phyloP scores from a whole-genome alignment of 2,113 vertebrate species.

The Galbula dea region DNA sequence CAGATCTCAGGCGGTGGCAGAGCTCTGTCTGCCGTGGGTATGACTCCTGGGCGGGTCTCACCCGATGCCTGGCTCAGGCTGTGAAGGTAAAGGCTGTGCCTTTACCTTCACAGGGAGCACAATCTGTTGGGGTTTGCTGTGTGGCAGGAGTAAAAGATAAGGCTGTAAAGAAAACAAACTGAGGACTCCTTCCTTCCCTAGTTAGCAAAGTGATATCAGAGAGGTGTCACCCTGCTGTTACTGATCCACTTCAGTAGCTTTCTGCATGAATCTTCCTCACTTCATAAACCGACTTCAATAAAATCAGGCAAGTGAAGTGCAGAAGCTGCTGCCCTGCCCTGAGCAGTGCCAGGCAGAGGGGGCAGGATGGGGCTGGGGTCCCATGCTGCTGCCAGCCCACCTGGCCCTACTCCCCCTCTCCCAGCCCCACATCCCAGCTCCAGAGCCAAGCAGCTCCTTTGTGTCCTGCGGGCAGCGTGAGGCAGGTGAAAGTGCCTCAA shows the following conservation, averaged over 20 bases:
- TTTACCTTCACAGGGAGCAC: background rate
- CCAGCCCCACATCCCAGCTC: background rate
- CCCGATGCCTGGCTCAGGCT: rapidly evolving
- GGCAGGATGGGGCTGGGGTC: background rate
- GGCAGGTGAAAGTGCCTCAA: background rate
- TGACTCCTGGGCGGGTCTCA: rapidly evolving
- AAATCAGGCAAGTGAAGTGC: background rate
- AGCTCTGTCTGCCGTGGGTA: rapidly evolving
- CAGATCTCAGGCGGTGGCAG: rapidly evolving
- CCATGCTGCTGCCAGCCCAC: background rate
- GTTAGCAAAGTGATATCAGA: background rate
- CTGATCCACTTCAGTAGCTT: background rate
- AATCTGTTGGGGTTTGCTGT: background rate
- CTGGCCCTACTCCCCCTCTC: background rate
- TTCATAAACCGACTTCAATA: no score
- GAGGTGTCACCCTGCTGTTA: no score
- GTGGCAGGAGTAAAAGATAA: background rate
- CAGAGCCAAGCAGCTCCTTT: background rate
- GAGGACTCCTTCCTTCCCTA: background rate
- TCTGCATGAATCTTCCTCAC: background rate
- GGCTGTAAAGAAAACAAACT: background rate
- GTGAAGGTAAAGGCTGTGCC: background rate
- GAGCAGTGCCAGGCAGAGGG: background rate
- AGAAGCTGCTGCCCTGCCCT: background rate
- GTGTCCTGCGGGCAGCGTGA: background rate